Conservation (phyloP, 1,140 invertebrate genomes). For the Trinorchestia longiramus region DNA sequence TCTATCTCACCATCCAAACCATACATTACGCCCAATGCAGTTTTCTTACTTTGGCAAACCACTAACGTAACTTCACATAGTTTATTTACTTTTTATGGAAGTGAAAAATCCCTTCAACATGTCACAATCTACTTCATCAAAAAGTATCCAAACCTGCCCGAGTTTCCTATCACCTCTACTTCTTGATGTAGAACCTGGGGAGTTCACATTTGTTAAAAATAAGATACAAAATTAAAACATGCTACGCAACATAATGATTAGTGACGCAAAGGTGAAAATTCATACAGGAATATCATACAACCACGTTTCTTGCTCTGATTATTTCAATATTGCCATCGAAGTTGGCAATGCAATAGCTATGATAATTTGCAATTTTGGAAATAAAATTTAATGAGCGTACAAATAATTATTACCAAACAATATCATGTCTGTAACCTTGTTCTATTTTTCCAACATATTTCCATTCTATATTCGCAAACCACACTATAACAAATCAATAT, state of each 20-base stretch:
- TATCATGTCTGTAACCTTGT: too few species aligned
- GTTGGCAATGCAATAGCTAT: not conserved
- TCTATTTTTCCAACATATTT: too few species aligned
- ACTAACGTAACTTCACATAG: not conserved
- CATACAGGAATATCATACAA: not conserved
- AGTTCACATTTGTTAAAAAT: not conserved
- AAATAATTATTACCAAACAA: too few species aligned
- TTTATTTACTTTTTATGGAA: not conserved
- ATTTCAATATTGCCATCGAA: not conserved
- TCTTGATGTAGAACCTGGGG: not conserved
- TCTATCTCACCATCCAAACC: not conserved
- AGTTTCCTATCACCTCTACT: not conserved
- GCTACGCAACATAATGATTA: not conserved
- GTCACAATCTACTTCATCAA: not conserved
- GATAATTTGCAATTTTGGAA: too few species aligned
- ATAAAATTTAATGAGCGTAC: too few species aligned
- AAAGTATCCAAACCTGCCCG: not conserved
- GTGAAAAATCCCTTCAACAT: not conserved
- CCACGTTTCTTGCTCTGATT: not conserved
- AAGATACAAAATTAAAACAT: not conserved
- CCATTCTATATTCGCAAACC: too few species aligned
- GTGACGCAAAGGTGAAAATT: not conserved
- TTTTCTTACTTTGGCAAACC: not conserved
- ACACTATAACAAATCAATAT: too few species aligned
- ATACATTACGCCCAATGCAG: not conserved